A percentile compares a stretch with the other conserved stretches of the same genome.
These are phyloP conservation scores for Etia nguti DNA, from an alignment of 2,113 vertebrate genomes.

Conservation along the genomic window DNA sequence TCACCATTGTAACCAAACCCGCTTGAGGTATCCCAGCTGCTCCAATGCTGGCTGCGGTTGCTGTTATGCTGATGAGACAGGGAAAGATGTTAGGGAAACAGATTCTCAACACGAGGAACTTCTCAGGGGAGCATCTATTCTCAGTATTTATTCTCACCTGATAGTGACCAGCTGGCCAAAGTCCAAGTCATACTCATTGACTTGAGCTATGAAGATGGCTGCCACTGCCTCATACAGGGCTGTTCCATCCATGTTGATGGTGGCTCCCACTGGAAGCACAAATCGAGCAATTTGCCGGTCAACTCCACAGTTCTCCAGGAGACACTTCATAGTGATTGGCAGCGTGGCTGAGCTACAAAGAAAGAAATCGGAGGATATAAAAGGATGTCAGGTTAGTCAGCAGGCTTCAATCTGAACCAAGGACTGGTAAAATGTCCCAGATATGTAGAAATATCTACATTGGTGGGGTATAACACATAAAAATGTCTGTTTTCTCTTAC, in stretches of 20 bases:
- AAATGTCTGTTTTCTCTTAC: background rate
- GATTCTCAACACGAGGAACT: background rate
- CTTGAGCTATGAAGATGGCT: constrained; percentile 87
- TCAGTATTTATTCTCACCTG: constrained; percentile 64
- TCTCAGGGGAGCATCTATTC: background rate
- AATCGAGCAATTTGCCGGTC: constrained; percentile 84
- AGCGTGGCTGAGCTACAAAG: constrained; percentile 81
- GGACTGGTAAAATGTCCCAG: background rate
- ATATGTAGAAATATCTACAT: background rate
- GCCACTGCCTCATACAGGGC: constrained; percentile 85
- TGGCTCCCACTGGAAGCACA: constrained; percentile 83
- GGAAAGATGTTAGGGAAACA: background rate
- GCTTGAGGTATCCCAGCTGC: constrained; percentile 85
- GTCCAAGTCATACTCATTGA: constrained; percentile 85
- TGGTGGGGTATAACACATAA: background rate
- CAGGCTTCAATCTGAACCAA: background rate
- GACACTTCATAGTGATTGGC: constrained; percentile 89
- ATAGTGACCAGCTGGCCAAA: constrained; percentile 86
- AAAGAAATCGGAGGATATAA: background rate
- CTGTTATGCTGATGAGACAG: constrained; percentile 61
- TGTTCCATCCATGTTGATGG: constrained; percentile 88
- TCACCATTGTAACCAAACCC: constrained; percentile 84
- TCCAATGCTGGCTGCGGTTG: constrained; percentile 72
- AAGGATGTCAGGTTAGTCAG: background rate
- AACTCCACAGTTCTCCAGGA: constrained; percentile 85